Evolutionary conservation across 2,113 vertebrate genomes (phyloP), one percentile per base, ranked within the genome.

Genomic region (Plecturocebus donacophilus): DNA sequence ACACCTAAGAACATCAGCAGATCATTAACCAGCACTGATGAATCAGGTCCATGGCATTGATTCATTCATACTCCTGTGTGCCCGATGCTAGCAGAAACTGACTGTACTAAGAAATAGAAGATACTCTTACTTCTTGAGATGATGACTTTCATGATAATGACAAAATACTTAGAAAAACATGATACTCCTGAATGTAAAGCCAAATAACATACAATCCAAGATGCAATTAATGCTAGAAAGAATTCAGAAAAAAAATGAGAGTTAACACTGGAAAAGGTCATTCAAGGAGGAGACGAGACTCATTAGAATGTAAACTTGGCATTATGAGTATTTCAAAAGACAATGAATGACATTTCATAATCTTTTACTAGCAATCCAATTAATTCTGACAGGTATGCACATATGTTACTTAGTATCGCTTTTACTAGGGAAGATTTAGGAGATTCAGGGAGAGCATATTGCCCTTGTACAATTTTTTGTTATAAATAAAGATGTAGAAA

Each of bases 401-500:
- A 7, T 61, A 91, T 52, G 14, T 89, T 92, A 95, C 49, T 96
- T 81, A 86, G n/a, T 49, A 58, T 76, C 71, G 27, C 54, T 88
- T 91, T 93, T 93, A 79, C n/a, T 25, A 52, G 42, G 85, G 4
- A 90, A 83, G 27, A 91, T 91, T 66, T 90, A 82, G 58, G 66
- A 79, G 58, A 82, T 38, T 93, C 52, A 16, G 17, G 21, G 87
- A 25, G 5, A 42, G 21, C 88, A 93, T 85, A 93, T 0, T 86
- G 19, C 52, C 52, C 23, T 91, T 56, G 19, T 2, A 88, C 12
- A 93, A 75, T 42, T 97, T 95, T 96, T 61, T 90, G 71, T 92
- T 56, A 77, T 84, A 88, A 96, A 91, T 96, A 77, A 94, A 96
- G 94, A 88, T 66, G 56, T 40, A 88, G 54, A 87, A 76, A 45